Evolutionary conservation across 2,888 invertebrate species (phyloP), one percentile per base, ranked within the genome.

Genomic region (Cantharis lateralis): DNA sequence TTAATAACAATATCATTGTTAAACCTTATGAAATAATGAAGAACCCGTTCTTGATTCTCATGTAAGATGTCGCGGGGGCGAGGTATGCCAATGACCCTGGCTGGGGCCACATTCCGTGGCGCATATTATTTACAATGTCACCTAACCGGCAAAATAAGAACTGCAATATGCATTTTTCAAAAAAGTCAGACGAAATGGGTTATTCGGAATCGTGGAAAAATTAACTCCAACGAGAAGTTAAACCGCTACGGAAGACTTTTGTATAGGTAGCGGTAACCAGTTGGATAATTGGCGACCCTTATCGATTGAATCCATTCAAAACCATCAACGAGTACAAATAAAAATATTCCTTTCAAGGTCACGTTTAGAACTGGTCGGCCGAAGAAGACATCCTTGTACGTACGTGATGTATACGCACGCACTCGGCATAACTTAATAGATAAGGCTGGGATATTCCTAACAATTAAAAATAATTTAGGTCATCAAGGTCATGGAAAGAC

Each of bases 11-110:
- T 66, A 66, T 66, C 16, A 18, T 68, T 68, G 68, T 28, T 20
- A 68, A 28, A 24, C 62, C 71, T 16, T 28, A 73, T 28, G 73
- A 74, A 28, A 71, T 71, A 61, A 70, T 73, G 76, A 72, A 74
- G 72, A 78, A 68, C 75, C 48, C 73, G 72, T 66, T 74, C 74
- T 20, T 48, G 48, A 72, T 72, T 64, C 70, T 74, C 72, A 70
- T 64, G 72, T 20, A 15, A 74, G 75, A 75, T 71, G 78, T 73
- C 79, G 84, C 83, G 84, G 84, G 83, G 84, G 84, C 82, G 83
- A 80, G 83, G 82, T 79, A 76, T 84, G 84, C 83, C 84, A 84
- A 81, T 84, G 84, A 84, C 84, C 84, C 83, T 84, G 83, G 80
- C 70, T 70, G 80, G 78, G 81, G 74, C 81, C 79, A 79, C 82